phyloP scores from a whole-genome alignment of 2,888 invertebrate genomes.

The Desoria tigrina region DNA sequence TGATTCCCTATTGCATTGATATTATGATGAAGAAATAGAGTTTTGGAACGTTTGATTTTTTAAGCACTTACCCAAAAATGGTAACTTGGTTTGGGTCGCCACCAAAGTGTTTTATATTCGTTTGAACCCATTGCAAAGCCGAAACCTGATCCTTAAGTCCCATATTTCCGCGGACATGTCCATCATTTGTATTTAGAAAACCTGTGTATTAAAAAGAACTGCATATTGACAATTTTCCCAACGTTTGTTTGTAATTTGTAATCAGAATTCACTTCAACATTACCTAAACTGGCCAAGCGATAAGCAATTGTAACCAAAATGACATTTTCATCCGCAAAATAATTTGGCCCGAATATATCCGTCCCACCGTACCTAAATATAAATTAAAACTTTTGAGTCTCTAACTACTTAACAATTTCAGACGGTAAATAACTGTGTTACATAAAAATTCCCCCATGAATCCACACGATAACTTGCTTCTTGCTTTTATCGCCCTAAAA shows the following conservation, averaged over 20 bases:
- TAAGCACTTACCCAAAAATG: constrained; percentile 24
- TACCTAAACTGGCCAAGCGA: constrained; percentile 24
- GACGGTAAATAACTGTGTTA: not conserved
- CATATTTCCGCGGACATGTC: constrained; percentile 32
- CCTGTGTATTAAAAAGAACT: too few species aligned
- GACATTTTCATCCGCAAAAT: constrained; percentile 35
- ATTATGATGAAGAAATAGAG: not conserved
- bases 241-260: not conserved
- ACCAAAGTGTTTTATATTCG: constrained; percentile 33
- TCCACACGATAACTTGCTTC: constrained; percentile 29
- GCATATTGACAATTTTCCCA: not conserved
- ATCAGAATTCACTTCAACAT: not conserved
- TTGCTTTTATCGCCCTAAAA: constrained; percentile 7
- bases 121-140: constrained; percentile 28
- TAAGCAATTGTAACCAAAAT: constrained; percentile 39
- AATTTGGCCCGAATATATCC: constrained; percentile 23
- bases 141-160: constrained; percentile 37
- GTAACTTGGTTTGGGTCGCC: constrained; percentile 31
- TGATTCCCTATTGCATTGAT: constrained; percentile 17
- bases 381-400: not conserved
- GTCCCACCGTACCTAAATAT: constrained; percentile 27
- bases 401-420: not conserved
- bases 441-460: constrained; percentile 19
- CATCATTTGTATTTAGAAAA: not conserved
- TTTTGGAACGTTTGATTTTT: not conserved